Evolutionary conservation across 2,888 invertebrate species (phyloP), one percentile per base, ranked within the genome.

Genomic region (Blastobasis adustella): DNA sequence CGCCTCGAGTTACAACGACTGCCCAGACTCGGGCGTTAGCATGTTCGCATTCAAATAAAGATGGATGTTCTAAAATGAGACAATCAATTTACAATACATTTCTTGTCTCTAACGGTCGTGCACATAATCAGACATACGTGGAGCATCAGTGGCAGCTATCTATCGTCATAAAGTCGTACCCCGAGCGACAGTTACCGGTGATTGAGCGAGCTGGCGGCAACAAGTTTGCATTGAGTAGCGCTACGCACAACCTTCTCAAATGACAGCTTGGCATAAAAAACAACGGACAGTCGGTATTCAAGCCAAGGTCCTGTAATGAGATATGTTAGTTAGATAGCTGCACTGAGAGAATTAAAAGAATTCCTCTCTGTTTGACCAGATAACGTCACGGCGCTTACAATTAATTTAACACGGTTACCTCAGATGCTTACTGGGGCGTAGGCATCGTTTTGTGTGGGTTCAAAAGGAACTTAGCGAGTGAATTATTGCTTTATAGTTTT

Each of bases 241-340:
- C 73, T 71, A 72, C 66, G 69, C 73, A 74, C 80, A 87, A 82
- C 87, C 87, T 87, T 87, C 87, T 87, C 77, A 73, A 80, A 82
- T 84, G 85, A 86, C 87, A 86, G 85, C 76, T 66, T 70, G 69
- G 76, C 70, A 79, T 77, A 80, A 84, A n/a, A 83, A 87, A 85
- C 82, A 81, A 82, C 86, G 74, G 79, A 79, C 83, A 78, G 76
- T 71, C 73, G 82, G 85, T 83, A 86, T 87, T 84, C 80, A 62
- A 87, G 85, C 84, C 87, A 87, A 87, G 87, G 87, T 82, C 76
- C 77, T 72, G 82, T 79, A 84, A 85, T 80, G 71, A 84, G 85
- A 86, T 85, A 85, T 80, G 79, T 77, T 70, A 65, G 70, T 77
- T 70, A 79, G 85, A 85, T 87, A 81, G 70, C 69, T 63, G 67